Evolutionary conservation across 2,888 invertebrate genomes (phyloP).

Genomic region (Diarsia brunnea): DNA sequence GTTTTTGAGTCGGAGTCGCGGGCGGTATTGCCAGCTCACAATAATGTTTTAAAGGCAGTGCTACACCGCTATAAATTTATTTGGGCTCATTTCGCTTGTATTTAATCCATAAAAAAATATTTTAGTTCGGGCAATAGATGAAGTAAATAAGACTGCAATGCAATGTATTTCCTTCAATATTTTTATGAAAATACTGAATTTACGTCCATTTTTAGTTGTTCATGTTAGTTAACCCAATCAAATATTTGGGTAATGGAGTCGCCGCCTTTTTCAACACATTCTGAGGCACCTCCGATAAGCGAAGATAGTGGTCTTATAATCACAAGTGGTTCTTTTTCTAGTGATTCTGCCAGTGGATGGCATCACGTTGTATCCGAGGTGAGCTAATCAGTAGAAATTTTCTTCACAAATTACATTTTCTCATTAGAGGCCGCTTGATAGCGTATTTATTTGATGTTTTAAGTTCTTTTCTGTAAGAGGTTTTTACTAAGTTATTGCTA

Average conservation of each 20-base stretch:
- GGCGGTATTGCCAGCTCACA: too few relatives aligned
- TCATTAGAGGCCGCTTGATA: constrained; percentile 1
- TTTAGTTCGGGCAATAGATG: constrained; percentile 18
- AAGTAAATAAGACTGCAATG: constrained; percentile 39
- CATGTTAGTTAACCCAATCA: constrained; percentile 67
- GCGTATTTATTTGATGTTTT: constrained; percentile 5
- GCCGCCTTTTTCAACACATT: constrained; percentile 94
- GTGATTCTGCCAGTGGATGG: constrained; percentile 93
- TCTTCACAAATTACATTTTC: constrained; percentile 2
- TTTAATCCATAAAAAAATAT: constrained; percentile 12
- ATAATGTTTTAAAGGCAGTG: too few relatives aligned
- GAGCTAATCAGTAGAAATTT: constrained; percentile 67
- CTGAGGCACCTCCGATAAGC: constrained; percentile 93
- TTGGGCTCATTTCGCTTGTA: constrained; percentile 31
- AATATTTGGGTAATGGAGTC: constrained; percentile 92
- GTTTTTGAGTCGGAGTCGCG: too few relatives aligned
- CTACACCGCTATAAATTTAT: neutral
- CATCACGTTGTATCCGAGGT: constrained; percentile 93
- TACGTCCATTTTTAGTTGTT: constrained; percentile 76
- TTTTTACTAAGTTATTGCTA: neutral
- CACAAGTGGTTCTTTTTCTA: constrained; percentile 94
- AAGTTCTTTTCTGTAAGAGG: neutral
- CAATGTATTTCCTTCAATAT: constrained; percentile 59
- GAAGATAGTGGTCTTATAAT: constrained; percentile 94
- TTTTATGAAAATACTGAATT: constrained; percentile 72